Conservation (phyloP, 2,797 vertebrate species). For the Okamejei kenojei region DNA sequence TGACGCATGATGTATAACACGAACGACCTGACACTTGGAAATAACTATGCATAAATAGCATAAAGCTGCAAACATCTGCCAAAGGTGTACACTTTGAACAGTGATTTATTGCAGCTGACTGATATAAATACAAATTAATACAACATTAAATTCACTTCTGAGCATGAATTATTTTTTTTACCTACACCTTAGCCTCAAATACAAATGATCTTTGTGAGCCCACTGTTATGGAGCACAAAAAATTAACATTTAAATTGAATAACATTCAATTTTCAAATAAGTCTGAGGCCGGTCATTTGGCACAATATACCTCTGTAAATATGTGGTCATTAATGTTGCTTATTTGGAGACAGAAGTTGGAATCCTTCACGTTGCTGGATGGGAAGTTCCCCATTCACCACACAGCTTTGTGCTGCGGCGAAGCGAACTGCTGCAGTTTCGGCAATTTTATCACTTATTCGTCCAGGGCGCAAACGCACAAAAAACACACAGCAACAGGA, state of each 20-base stretch:
- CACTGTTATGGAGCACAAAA: background rate
- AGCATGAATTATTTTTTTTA: background rate
- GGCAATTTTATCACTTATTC: background rate
- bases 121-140: slow-evolving; percentile 15
- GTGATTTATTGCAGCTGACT: slow-evolving; percentile 28
- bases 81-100: slow-evolving; percentile 24
- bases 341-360: background rate
- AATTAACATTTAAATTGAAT: slow-evolving; percentile 38
- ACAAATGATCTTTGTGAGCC: background rate
- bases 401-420: background rate
- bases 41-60: background rate
- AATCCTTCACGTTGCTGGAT: slow-evolving; percentile 10
- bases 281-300: background rate
- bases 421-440: background rate
- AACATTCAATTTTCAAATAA: slow-evolving; percentile 19
- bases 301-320: background rate
- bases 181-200: background rate
- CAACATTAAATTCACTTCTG: slow-evolving; percentile 2
- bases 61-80: slow-evolving; percentile 14
- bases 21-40: slow-evolving; percentile 5
- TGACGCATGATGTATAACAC: background rate
- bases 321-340: slow-evolving; percentile 4
- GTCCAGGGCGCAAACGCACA: background rate
- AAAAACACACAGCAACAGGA: background rate
- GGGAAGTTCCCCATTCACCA: background rate